phyloP scores from a whole-genome alignment of 2,113 vertebrate species.

The Urocynchramus pylzowi region DNA sequence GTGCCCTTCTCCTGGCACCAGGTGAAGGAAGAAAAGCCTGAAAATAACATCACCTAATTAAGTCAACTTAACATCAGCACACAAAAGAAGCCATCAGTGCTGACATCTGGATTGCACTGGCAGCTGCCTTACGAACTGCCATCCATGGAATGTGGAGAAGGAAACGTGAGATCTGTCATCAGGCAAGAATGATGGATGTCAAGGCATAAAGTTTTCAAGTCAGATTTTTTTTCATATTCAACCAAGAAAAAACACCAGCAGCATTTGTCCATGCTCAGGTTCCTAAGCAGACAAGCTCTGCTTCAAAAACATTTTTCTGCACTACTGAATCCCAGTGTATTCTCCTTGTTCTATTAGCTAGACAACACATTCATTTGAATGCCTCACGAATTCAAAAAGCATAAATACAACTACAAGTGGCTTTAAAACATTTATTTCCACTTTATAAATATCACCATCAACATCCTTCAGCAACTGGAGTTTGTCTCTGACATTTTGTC shows the following conservation, averaged over 20 bases:
- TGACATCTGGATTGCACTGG: background rate
- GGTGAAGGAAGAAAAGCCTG: background rate
- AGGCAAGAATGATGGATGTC: background rate
- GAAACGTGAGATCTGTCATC: background rate
- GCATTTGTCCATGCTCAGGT: background rate
- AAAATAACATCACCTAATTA: background rate
- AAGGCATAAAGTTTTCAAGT: background rate
- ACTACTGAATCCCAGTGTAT: accelerated
- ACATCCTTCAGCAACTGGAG: background rate
- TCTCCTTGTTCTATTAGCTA: background rate
- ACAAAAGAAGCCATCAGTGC: background rate
- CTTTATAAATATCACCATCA: background rate
- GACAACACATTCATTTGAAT: background rate
- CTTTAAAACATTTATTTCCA: background rate
- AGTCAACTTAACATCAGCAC: background rate
- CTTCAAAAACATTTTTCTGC: background rate
- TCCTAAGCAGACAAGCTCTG: background rate
- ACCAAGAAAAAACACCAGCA: background rate
- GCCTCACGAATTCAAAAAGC: background rate
- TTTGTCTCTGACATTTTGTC: background rate
- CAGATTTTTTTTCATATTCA: background rate
- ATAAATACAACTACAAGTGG: background rate
- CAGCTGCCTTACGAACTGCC: background rate
- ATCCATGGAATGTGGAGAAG: background rate
- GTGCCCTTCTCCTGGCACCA: background rate